phyloP scores from a whole-genome alignment of 2,797 vertebrate species.

The Mormyrus proboscirostris region DNA sequence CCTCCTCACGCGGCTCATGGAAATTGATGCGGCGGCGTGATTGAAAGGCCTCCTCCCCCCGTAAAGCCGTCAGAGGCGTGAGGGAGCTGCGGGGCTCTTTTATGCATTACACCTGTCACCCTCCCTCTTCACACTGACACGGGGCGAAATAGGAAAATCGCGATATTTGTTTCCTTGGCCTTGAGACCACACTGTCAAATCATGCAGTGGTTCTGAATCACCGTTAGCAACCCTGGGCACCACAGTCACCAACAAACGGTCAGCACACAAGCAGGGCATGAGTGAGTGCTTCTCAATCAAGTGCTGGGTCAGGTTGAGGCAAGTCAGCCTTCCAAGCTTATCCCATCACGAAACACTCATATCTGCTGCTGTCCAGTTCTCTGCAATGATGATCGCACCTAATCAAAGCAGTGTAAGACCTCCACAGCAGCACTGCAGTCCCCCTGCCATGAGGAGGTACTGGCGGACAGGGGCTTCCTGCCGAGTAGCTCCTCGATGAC shows the following conservation, averaged over 20 bases:
- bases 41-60: constrained; percentile 61
- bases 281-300: background rate
- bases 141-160: constrained; percentile 64
- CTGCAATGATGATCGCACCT: background rate
- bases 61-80: constrained; percentile 64
- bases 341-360: background rate
- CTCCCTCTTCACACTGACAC: constrained; percentile 53
- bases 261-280: background rate
- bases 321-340: background rate
- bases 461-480: background rate
- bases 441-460: background rate
- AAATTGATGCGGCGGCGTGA: constrained; percentile 60
- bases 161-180: constrained; percentile 68
- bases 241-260: background rate
- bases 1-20: constrained; percentile 36
- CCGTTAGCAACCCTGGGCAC: constrained; percentile 26
- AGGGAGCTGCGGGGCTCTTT: constrained; percentile 61
- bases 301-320: background rate
- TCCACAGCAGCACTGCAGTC: background rate
- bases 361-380: background rate
- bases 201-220: constrained; percentile 32
- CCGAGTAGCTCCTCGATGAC: background rate
- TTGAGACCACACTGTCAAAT: constrained; percentile 50
- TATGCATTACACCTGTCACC: constrained; percentile 66
- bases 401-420: background rate